Evolutionary conservation across 30 jellyfish, hydroid and myxozoan genomes (phyloP).

Genomic region (Cassiopea xamachana): DNA sequence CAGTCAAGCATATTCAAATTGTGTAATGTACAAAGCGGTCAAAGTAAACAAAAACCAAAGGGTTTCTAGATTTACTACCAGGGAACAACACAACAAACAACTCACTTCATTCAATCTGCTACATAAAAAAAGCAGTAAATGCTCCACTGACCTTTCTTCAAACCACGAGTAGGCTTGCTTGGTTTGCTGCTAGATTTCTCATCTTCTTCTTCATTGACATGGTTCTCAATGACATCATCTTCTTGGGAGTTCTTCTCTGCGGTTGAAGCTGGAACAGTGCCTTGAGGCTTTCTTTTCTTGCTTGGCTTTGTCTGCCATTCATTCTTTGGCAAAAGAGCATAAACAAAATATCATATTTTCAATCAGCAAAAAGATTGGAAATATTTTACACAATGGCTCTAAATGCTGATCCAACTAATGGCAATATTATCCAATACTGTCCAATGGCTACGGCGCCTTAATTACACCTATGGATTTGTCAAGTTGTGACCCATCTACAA

Average conservation of each 20-base stretch:
- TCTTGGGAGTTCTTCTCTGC: conserved; percentile 18
- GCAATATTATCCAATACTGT: no score
- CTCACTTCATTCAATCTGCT: background rate
- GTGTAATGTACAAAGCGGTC: no score
- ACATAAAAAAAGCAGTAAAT: background rate
- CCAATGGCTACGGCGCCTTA: no score
- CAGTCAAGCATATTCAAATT: no score
- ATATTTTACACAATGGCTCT: no score
- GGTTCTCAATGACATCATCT: conserved; percentile 34
- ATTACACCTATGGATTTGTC: no score
- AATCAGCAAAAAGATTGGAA: background rate
- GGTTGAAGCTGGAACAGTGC: background rate
- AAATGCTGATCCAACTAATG: no score
- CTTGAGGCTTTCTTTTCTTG: conserved; percentile 54
- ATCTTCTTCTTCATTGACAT: conserved; percentile 51
- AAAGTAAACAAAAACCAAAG: no score
- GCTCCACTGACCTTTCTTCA: conserved; percentile 60
- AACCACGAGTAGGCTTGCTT: conserved; percentile 38
- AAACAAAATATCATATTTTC: background rate
- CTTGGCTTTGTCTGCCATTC: conserved; percentile 93
- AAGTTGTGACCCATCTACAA: no score
- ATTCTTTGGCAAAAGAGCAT: conserved; percentile 40
- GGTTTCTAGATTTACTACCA: background rate
- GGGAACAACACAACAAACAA: background rate
- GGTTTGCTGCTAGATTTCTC: conserved; percentile 26